Evolutionary conservation across 1,140 invertebrate genomes (phyloP), one percentile per base, ranked within the genome.

Genomic region (Laupala kohalensis): DNA sequence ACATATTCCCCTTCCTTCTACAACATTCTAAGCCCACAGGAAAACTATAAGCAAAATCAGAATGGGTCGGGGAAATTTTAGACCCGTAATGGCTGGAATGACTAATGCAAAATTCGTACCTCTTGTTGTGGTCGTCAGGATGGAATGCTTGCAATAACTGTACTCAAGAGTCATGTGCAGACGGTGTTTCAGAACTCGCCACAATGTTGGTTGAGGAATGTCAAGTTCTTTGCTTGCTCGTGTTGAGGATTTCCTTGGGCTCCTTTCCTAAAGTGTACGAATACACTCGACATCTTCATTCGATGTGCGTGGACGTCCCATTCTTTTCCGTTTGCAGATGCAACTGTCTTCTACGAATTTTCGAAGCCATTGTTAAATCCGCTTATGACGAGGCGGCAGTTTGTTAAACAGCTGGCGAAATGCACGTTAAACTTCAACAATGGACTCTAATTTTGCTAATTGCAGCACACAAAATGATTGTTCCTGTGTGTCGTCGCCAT

Each of bases 241-340:
- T 24, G 25, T 13, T 25, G 12, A 6, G 28, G 67, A 68, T 68
- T 24, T 26, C 6, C 67, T 28, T 6, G 28, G 26, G 6, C 19
- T 37, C 6, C 6, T 6, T 37, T 37, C 30, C 6, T 37, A 37
- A 37, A 6, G 6, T 37, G 30, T 6, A 6, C 30, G 15, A 15
- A 37, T 37, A 6, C 30, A 15, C 30, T 37, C 30, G 15, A 6
- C 30, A 37, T 70, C 28, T 70, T 6, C n/a, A n/a, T n/a, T n/a
- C n/a, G n/a, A n/a, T n/a, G n/a, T n/a, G 25, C 69, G 53, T 6
- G 53, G 69, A 64, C 69, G 69, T 24, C 53, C 69, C 64, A 29
- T 70, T 9, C 28, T 53, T 70, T 70, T 70, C 69, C 37, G 6
- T 63, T 70, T 70, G 69, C 69, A 70, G 64, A 71, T 30, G 13